Evolutionary conservation across 2,113 vertebrate species (phyloP).

Genomic region (Cynocephalus volans): DNA sequence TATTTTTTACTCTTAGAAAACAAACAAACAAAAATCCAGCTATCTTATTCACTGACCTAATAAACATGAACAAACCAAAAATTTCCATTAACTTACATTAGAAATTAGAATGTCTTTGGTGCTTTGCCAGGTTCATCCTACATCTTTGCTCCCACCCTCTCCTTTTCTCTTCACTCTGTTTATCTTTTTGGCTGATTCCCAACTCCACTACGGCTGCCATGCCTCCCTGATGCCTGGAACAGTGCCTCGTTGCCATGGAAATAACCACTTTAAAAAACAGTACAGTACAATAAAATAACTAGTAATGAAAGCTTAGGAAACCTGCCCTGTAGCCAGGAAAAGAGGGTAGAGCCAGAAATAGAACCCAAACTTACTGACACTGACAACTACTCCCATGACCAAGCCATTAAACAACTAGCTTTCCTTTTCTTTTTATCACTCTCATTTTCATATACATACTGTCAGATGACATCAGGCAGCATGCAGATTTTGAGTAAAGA

Average conservation of each 20-base stretch:
- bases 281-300: slow-evolving; percentile 82
- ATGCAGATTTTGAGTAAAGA: not conserved
- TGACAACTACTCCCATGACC: not conserved
- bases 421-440: not conserved
- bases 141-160: not conserved
- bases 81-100: not conserved
- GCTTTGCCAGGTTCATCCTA: not conserved
- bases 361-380: slow-evolving; percentile 39
- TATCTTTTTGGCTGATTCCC: slow-evolving; percentile 61
- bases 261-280: slow-evolving; percentile 84
- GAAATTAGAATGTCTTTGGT: not conserved
- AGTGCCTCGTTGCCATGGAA: slow-evolving; percentile 81
- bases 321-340: slow-evolving; percentile 56
- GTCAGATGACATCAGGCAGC: not conserved
- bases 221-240: slow-evolving; percentile 74
- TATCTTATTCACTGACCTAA: not conserved
- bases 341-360: slow-evolving; percentile 67
- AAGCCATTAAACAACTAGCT: not conserved
- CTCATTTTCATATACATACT: not conserved
- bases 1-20: not conserved
- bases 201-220: slow-evolving; percentile 64
- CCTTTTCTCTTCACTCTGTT: not conserved
- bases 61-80: not conserved
- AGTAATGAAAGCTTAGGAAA: slow-evolving; percentile 78
- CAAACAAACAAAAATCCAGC: not conserved